phyloP scores from a whole-genome alignment of 2,113 vertebrate species.

The Pitta sordida region DNA sequence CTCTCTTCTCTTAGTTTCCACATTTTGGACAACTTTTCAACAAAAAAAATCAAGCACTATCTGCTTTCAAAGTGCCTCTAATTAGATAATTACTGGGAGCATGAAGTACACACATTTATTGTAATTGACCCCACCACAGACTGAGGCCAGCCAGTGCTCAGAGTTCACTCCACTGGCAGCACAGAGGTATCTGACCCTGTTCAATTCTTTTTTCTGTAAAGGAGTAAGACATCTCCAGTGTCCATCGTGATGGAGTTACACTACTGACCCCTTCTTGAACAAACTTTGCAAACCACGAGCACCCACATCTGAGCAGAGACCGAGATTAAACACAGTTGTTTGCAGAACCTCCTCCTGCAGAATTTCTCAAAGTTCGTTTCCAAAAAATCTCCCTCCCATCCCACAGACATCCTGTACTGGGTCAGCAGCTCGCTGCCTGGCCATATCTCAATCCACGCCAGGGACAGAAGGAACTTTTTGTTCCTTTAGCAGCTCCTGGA shows the following conservation, averaged over 20 bases:
- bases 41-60: constrained; percentile 28
- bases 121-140: constrained; percentile 25
- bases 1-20: neutral
- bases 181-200: neutral
- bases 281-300: constrained; percentile 41
- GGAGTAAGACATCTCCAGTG: neutral
- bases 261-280: neutral
- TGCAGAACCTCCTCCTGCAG: constrained; percentile 3
- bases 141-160: neutral
- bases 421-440: neutral
- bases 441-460: neutral
- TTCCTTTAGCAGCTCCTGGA: neutral
- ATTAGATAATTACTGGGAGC: constrained; percentile 22
- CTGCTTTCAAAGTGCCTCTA: constrained; percentile 46
- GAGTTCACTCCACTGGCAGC: neutral
- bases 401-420: constrained; percentile 57
- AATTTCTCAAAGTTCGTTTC: constrained; percentile 9
- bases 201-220: neutral
- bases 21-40: constrained; percentile 13
- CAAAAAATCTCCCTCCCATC: constrained; percentile 40
- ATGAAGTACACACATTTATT: constrained; percentile 35
- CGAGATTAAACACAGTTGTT: constrained; percentile 18
- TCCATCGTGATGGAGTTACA: neutral
- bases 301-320: constrained; percentile 6
- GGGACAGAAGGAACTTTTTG: constrained; percentile 22